Conservation (phyloP, 92 coral and sea anemone species). For the Heteractis magnifica region DNA sequence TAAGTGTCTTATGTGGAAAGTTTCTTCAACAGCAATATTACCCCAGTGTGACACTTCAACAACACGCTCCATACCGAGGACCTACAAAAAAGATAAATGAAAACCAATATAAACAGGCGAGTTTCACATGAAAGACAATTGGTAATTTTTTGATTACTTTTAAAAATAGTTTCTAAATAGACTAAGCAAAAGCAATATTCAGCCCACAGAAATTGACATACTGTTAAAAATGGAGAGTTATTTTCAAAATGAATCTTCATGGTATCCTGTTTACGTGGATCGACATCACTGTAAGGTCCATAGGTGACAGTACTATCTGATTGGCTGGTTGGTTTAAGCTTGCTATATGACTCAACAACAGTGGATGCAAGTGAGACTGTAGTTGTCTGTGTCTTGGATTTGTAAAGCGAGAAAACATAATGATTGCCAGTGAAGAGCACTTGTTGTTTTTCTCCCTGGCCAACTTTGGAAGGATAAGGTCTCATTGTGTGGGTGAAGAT, state of each 20-base stretch:
- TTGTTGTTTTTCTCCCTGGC: constrained; percentile 86
- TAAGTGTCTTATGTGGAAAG: constrained; percentile 86
- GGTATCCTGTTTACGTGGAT: constrained; percentile 62
- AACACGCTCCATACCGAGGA: constrained; percentile 79
- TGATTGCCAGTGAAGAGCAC: constrained; percentile 95
- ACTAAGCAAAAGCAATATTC: too few relatives aligned
- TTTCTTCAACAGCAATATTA: constrained; percentile 96
- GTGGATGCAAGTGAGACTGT: constrained; percentile 85
- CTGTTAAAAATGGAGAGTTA: constrained; percentile 92
- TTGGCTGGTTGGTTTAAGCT: constrained; percentile 76
- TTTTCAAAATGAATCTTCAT: constrained; percentile 97
- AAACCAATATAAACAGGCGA: too few relatives aligned
- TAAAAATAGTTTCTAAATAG: too few relatives aligned
- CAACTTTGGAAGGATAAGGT: constrained; percentile 86
- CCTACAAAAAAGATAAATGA: constrained; percentile 28
- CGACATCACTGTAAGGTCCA: constrained; percentile 85
- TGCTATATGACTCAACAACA: constrained; percentile 83
- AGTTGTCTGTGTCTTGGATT: constrained; percentile 76
- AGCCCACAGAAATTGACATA: constrained; percentile 3
- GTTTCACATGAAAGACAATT: too few relatives aligned
- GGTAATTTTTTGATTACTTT: too few relatives aligned
- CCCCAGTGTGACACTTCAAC: constrained; percentile 99
- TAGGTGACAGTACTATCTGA: constrained; percentile 79
- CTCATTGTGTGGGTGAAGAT: constrained; percentile 87
- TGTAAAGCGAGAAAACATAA: constrained; percentile 75